These are phyloP conservation scores for Myotis brandtii DNA, from an alignment of 2,113 vertebrate species.

Conservation along the genomic window DNA sequence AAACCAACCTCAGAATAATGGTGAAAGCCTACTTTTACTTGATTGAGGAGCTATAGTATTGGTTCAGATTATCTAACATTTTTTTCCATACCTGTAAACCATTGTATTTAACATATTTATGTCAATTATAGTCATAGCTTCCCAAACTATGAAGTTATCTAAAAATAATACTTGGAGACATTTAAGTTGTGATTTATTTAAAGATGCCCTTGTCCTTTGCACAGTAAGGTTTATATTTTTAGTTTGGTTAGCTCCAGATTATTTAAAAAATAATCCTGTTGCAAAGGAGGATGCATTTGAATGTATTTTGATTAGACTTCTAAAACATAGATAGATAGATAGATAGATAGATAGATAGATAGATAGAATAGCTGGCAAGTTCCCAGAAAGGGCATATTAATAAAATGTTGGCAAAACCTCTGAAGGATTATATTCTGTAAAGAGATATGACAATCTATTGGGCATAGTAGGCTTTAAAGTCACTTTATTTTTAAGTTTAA, in stretches of 20 bases:
- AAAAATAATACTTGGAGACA: slow-evolving; percentile 60
- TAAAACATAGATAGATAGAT: background rate
- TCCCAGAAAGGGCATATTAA: slow-evolving; percentile 52
- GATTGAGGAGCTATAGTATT: slow-evolving; percentile 60
- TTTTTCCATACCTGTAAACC: background rate
- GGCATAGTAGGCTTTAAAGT: slow-evolving; percentile 55
- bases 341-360: background rate
- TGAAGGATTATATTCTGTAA: slow-evolving; percentile 60
- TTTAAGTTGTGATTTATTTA: slow-evolving; percentile 77
- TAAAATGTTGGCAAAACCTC: slow-evolving; percentile 42
- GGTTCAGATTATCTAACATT: slow-evolving; percentile 63
- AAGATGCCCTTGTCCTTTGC: slow-evolving; percentile 47
- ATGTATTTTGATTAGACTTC: slow-evolving; percentile 58
- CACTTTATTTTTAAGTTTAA: slow-evolving; percentile 73
- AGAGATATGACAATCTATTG: slow-evolving; percentile 13
- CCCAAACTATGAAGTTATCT: slow-evolving; percentile 74
- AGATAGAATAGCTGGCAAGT: background rate
- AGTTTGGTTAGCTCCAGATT: slow-evolving; percentile 58
- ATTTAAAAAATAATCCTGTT: slow-evolving; percentile 62
- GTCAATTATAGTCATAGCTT: slow-evolving; percentile 69
- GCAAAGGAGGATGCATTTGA: slow-evolving; percentile 18
- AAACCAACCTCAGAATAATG: background rate
- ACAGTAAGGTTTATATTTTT: slow-evolving; percentile 68
- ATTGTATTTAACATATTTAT: slow-evolving; percentile 60
- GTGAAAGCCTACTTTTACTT: slow-evolving; percentile 55